Base-by-base conservation (phyloP, 2,888 invertebrate species). In the Acanthacorydalis orientalis region DNA sequence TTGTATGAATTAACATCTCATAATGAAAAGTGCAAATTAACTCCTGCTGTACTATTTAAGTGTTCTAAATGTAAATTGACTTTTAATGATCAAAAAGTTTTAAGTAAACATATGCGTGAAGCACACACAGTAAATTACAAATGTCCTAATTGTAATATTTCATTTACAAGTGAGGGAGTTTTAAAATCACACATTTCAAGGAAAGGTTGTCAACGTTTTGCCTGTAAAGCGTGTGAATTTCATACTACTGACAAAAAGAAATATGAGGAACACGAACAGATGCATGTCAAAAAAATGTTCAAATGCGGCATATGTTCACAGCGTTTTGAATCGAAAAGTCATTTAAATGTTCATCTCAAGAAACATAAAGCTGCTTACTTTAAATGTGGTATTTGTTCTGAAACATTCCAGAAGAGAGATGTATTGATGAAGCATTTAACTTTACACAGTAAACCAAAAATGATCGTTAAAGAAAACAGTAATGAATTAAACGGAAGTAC, bases 241-340 rank as follows among this genome's bases (percentile, higher is more conserved):
- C 65, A 64, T 53, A 62, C 66, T 7, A 60, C 62, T 16, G 66
- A 67, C 39, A 65, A 65, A 52, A 49, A 53, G n/a, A 52, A 59
- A 44, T 65, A 62, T 41, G 64, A 65, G 46, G 67, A 67, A 14
- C 67, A 67, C 49, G 57, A 64, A 57, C 60, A 64, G 34, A 67
- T 64, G 46, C 67, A 67, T 52, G 53, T 60, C 14, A 66, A 65
- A 49, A 60, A 64, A n/a, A 65, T 66, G n/a, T 67, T 67, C 49
- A 67, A 67, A 55, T 67, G 67, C 54, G 62, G 65, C 1, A 55
- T 67, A n/a, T 67, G 67, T 50, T 63, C 66, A 34, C 60, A 62
- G 38, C 60, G 67, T 7, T 67, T 67, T 49, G 66, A 67, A 53
- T 64, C 67, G 0, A 61, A 67, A 23, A 67, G 67, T 47, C 62